phyloP scores from a whole-genome alignment of 2,113 vertebrate species.

The Tragulus kanchil region DNA sequence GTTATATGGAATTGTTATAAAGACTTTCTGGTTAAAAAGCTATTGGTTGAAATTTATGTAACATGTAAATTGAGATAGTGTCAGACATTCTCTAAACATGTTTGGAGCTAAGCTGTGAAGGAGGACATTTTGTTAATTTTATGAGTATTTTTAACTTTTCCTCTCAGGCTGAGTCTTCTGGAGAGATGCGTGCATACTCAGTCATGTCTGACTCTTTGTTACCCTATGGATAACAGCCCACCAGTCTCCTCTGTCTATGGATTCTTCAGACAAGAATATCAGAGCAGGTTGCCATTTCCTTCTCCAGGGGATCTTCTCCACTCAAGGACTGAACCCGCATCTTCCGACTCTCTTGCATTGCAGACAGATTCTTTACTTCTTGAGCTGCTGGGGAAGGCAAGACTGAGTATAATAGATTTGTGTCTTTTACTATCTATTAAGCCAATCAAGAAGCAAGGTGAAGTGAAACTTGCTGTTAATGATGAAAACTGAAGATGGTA shows the following conservation, averaged over 20 bases:
- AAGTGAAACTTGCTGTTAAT: conserved; percentile 32
- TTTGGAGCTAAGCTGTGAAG: conserved; percentile 26
- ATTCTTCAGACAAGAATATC: not conserved
- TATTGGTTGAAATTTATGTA: conserved; percentile 63
- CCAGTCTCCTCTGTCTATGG: not conserved
- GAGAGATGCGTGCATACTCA: not conserved
- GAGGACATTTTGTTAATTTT: conserved; percentile 7
- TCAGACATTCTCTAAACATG: not conserved
- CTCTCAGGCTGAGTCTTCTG: not conserved
- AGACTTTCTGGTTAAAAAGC: conserved; percentile 73
- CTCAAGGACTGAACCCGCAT: not conserved
- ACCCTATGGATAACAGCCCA: not conserved
- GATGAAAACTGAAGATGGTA: not conserved
- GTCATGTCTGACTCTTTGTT: rapidly evolving
- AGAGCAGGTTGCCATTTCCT: not conserved
- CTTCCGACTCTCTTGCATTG: not conserved
- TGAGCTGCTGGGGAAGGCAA: not conserved
- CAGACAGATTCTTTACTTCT: not conserved
- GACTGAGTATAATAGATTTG: not conserved
- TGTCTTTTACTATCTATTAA: conserved; percentile 11
- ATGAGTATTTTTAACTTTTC: conserved; percentile 43
- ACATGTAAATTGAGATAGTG: conserved; percentile 47
- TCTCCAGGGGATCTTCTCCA: not conserved
- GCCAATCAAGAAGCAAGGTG: not conserved
- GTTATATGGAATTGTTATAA: conserved; percentile 72